Conservation (phyloP, 2,888 invertebrate species). For the Agrochola litura region DNA sequence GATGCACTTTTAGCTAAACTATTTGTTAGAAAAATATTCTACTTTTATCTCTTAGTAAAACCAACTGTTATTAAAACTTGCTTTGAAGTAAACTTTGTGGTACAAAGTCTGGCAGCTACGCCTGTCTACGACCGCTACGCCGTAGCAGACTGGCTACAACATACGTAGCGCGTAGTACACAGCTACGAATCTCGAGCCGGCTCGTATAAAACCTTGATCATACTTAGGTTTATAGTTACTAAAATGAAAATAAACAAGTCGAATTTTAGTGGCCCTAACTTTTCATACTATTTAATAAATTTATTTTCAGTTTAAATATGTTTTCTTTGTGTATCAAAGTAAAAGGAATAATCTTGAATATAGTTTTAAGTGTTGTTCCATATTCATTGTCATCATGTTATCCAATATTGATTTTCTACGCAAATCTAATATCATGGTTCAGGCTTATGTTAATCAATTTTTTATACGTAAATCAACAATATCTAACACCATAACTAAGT, state of each 20-base stretch:
- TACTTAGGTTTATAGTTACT: conserved; percentile 38
- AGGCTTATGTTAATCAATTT: background rate
- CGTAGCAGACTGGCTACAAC: conserved; percentile 50
- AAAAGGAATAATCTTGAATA: background rate
- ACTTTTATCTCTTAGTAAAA: conserved; percentile 31
- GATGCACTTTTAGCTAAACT: background rate
- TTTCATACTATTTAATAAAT: background rate
- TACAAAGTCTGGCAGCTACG: conserved; percentile 47
- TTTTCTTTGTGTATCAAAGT: conserved; percentile 1
- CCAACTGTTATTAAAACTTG: conserved; percentile 42
- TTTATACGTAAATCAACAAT: background rate
- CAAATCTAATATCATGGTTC: background rate
- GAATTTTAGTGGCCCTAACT: conserved; percentile 11
- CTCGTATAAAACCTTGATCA: conserved; percentile 30
- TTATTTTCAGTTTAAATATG: conserved; percentile 1
- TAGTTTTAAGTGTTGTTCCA: background rate
- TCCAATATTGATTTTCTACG: background rate
- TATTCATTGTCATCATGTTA: background rate
- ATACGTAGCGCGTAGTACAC: conserved; percentile 49
- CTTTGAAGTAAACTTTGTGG: conserved; percentile 46
- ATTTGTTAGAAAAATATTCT: background rate
- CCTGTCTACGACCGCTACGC: conserved; percentile 43
- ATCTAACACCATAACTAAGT: background rate
- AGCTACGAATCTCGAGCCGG: conserved; percentile 25
- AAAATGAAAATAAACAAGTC: conserved; percentile 23